Percentiles rank a stretch among this genome's conserved stretches.
These are phyloP conservation scores for Hofmannophila pseudospretella DNA, from an alignment of 2,888 invertebrate species.

Conservation along the genomic window DNA sequence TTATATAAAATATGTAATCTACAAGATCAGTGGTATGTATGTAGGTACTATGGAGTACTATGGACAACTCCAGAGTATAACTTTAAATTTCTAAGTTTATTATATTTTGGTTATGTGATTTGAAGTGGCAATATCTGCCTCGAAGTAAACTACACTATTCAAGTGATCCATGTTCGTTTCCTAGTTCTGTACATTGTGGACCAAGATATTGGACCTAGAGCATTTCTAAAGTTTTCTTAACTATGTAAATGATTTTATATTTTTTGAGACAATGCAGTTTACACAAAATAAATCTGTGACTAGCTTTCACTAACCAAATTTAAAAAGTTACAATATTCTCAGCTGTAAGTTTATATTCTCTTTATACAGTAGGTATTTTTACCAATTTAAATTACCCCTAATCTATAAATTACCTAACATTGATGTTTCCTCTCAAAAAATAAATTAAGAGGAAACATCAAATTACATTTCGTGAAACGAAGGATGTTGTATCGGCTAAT, in stretches of 20 bases:
- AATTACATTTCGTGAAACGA: background rate
- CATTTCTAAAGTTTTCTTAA: too few relatives aligned
- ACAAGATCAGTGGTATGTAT: slow-evolving; percentile 5
- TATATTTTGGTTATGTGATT: too few relatives aligned
- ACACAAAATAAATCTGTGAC: slow-evolving; percentile 28
- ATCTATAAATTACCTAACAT: background rate
- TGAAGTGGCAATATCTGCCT: too few relatives aligned
- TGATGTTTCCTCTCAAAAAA: slow-evolving; percentile 11
- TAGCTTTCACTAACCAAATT: slow-evolving; percentile 35
- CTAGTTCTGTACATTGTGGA: too few relatives aligned
- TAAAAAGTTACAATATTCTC: background rate
- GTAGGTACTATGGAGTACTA: too few relatives aligned
- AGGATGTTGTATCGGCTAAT: slow-evolving; percentile 4
- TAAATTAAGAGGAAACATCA: slow-evolving; percentile 9
- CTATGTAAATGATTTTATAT: too few relatives aligned
- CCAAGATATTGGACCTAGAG: too few relatives aligned
- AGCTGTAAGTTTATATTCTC: background rate
- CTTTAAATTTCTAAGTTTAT: too few relatives aligned
- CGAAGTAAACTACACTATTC: too few relatives aligned
- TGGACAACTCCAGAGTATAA: too few relatives aligned
- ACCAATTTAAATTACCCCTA: background rate
- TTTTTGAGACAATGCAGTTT: too few relatives aligned
- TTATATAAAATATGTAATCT: slow-evolving; percentile 10
- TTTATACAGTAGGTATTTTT: background rate
- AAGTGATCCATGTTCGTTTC: too few relatives aligned